Base-by-base conservation (phyloP, 1,140 invertebrate genomes). In the Cotesia glomerata region DNA sequence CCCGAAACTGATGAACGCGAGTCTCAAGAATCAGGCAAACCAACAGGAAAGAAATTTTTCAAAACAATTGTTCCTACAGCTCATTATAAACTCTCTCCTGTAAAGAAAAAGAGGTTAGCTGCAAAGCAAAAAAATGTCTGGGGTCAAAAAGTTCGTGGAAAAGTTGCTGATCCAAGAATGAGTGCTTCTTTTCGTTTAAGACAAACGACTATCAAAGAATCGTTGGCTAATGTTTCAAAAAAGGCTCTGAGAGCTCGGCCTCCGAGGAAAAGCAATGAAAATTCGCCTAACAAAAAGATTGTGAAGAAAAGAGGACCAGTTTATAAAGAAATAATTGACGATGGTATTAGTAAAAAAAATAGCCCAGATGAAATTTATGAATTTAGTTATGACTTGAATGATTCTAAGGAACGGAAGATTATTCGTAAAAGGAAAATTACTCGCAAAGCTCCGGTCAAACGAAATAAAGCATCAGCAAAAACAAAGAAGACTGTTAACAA, bases 291-390 rank as follows among this genome's bases (percentile, higher is more conserved):
- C 49, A 67, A 62, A 26, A 13, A 18, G 8, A 11, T 4, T 49
- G 13, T 35, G 13, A 11, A 62, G n/a, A 73, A 36, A 72, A 63
- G 45, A 49, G 45, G 54, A 14, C 77, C 79, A 32, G 63, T 80
- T 45, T 78, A 80, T 16, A 77, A 76, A 70, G 59, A n/a, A 18
- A 54, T 72, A 0, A 59, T 64, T 36, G 16, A 36, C 18, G 8
- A n/a, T 4, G 71, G 68, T 5, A 49, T 64, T 3, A 39, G 34
- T 16, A 4, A 61, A 8, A 35, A 75, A 54, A 69, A 74, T 54
- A 74, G 72, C 11, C 39, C 39, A 62, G 74, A 76, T 32, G 51
- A 77, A 65, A 62, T 78, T 32, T 80, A 78, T 68, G 74, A 78
- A 56, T 78, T 78, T 68, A 14, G 16, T 9, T 74, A 54, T 14